Percentiles rank a stretch among this genome's conserved stretches.
Conservation (phyloP, 2,888 invertebrate genomes). For the Mamestra brassicae region DNA sequence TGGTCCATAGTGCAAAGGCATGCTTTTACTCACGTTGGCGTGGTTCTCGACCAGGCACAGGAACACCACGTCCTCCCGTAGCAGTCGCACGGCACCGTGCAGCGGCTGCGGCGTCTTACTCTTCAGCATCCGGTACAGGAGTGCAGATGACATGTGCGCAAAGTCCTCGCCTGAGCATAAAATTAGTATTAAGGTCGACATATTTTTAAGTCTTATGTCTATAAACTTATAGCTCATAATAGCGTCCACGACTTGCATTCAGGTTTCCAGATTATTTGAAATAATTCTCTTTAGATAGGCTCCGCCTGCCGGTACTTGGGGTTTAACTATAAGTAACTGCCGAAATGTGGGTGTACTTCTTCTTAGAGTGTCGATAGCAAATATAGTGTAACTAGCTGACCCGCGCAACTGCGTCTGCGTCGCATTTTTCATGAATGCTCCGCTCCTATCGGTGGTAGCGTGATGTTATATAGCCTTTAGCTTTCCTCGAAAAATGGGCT, state of each 20-base stretch:
- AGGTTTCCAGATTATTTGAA: too few relatives aligned
- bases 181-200: not conserved
- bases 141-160: slow-evolving; percentile 97
- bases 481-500: too few relatives aligned
- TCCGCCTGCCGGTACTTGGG: too few relatives aligned
- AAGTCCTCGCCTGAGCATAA: slow-evolving; percentile 94
- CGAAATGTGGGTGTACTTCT: too few relatives aligned
- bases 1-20: slow-evolving; percentile 22
- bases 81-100: slow-evolving; percentile 96
- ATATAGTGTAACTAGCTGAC: too few relatives aligned
- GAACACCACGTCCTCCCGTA: slow-evolving; percentile 98
- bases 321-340: too few relatives aligned
- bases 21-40: slow-evolving; percentile 93
- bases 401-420: too few relatives aligned
- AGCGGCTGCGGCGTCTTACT: slow-evolving; percentile 96
- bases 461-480: too few relatives aligned
- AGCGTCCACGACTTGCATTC: not conserved
- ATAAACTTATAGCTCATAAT: not conserved
- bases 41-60: slow-evolving; percentile 97
- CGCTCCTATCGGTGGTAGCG: too few relatives aligned
- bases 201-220: not conserved
- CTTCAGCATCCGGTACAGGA: slow-evolving; percentile 97
- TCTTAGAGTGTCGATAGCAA: too few relatives aligned
- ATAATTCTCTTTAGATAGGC: not conserved
- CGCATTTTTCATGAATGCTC: too few relatives aligned